Evolutionary conservation across 37 sponge, comb jelly and placozoan species (phyloP), one percentile per base, ranked within the genome.

Genomic region (Hormiphora californensis): DNA sequence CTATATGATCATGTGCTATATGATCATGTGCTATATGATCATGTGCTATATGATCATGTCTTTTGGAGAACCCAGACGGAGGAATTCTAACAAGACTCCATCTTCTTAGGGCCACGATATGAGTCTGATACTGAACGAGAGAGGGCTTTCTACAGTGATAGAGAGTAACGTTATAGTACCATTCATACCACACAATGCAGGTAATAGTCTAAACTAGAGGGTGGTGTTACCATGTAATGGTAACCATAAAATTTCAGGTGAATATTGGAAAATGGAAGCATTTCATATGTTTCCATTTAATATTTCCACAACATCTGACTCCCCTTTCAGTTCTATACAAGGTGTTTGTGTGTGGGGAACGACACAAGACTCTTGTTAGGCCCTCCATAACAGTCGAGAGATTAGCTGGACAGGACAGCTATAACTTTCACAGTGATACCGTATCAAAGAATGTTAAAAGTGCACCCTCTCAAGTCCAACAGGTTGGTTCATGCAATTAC

Each of bases 361-460:
- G 43, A 30, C 43, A 28, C 46, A 43, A 73, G 46, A 46, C 43
- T n/a, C 28, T 33, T 5, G 17, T 46, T 4, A 21, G 81, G 43
- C 81, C 81, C 43, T 73, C 81, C 43, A 73, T 73, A n/a, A 73
- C 32, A n/a, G 46, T 73, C 19, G 38, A 40, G 46, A 73, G 43
- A 46, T 36, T 73, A 41, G 46, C 19, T 22, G 43, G 36, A 5
- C 27, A 39, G 15, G 25, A 33, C 81, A 36, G 17, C 46, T 73
- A 73, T 46, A 73, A 73, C 44, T 73, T 73, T 28, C 81, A 73
- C 35, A 73, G 81, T 41, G 81, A 73, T 28, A 73, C 41, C n/a
- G 81, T 73, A 0, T 73, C 81, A 22, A 73, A 73, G 23, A 46
- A 43, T 1, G 43, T 22, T 28, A 7, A 37, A 22, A 46, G 21